Conservation (phyloP, 2,797 vertebrate species). For the Hydrolagus colliei region DNA sequence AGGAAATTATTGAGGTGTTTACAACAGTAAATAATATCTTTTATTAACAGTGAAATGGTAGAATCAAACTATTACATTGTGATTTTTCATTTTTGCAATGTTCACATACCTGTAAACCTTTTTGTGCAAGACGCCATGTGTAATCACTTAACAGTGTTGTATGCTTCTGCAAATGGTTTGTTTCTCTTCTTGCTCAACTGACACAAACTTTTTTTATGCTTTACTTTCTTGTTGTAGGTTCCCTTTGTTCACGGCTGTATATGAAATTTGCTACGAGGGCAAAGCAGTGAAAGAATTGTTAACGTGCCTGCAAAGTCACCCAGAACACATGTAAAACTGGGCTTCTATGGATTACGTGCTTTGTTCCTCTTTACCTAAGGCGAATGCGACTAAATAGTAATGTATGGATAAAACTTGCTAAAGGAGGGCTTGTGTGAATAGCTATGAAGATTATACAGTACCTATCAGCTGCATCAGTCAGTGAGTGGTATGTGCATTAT, state of each 20-base stretch:
- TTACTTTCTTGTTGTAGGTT: conserved; percentile 57
- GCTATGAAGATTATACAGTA: conserved; percentile 14
- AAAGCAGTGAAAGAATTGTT: conserved; percentile 73
- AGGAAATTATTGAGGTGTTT: no score
- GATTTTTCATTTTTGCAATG: no score
- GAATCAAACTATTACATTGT: no score
- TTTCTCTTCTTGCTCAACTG: no score
- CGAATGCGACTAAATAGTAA: background rate
- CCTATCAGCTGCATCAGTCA: background rate
- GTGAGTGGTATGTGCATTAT: conserved; percentile 15
- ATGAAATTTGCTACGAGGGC: conserved; percentile 79
- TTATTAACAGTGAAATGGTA: no score
- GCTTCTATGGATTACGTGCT: background rate
- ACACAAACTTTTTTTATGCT: background rate
- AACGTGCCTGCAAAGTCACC: conserved; percentile 76
- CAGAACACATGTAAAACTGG: conserved; percentile 66
- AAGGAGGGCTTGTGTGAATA: background rate
- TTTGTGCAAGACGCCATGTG: no score
- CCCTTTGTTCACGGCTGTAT: conserved; percentile 75
- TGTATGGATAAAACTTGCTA: conserved; percentile 7
- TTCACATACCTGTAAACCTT: no score
- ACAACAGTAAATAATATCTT: no score
- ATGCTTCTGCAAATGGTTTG: no score
- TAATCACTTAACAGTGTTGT: no score
- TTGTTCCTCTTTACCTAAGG: conserved; percentile 12